Conservation (phyloP, 2,888 invertebrate species). For the Tipula confusa region DNA sequence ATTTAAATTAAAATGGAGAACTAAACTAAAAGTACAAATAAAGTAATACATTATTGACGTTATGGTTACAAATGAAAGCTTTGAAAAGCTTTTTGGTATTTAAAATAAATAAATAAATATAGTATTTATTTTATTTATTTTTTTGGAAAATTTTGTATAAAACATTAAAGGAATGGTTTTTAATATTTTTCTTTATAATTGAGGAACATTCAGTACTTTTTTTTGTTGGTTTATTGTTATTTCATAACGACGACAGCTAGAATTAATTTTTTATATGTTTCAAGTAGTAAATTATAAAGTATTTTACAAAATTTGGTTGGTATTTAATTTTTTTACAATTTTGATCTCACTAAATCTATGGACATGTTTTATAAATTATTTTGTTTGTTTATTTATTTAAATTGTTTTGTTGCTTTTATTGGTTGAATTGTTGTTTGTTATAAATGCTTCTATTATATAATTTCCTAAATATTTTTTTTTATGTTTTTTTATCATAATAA, state of each 20-base stretch:
- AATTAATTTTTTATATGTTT: background rate
- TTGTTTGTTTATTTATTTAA: background rate
- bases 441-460: background rate
- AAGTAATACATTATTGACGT: background rate
- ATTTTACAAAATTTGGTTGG: background rate
- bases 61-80: background rate
- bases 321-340: background rate
- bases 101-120: too few species aligned
- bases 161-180: background rate
- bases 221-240: background rate
- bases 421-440: background rate
- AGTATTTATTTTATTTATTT: background rate
- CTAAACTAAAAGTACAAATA: background rate
- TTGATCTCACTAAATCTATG: slow-evolving; percentile 8
- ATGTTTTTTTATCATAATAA: background rate
- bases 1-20: background rate
- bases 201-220: slow-evolving; percentile 29
- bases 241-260: slow-evolving; percentile 14
- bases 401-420: background rate
- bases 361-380: background rate
- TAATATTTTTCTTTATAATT: background rate
- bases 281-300: background rate
- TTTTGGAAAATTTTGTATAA: background rate
- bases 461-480: background rate
- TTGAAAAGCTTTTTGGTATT: background rate